Conservation (phyloP, 2,888 invertebrate genomes). For the Leptopilina drosophilae region DNA sequence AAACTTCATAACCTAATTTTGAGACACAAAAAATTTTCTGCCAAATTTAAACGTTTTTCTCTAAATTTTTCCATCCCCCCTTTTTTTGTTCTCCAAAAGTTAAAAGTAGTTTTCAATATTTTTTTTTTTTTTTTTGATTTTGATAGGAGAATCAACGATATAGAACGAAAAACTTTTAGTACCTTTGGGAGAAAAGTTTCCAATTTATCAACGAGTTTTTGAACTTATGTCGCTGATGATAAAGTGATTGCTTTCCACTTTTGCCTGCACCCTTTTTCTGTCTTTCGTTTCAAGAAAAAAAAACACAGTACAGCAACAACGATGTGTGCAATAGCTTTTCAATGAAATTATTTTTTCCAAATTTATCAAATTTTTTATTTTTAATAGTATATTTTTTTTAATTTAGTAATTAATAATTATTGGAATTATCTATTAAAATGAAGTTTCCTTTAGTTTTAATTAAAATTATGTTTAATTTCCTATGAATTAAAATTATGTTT, state of each 20-base stretch:
- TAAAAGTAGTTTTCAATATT: not conserved
- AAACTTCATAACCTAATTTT: no score
- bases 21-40: not conserved
- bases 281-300: not conserved
- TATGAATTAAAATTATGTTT: no score
- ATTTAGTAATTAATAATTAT: no score
- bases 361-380: no score
- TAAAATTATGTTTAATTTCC: no score
- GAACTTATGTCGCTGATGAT: conserved; percentile 36
- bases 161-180: conserved; percentile 11
- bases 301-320: not conserved
- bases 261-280: conserved; percentile 4
- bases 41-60: no score
- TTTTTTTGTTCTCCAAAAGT: not conserved
- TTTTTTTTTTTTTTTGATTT: conserved; percentile 1
- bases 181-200: conserved; percentile 33
- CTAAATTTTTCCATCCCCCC: no score
- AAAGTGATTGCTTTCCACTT: conserved; percentile 31
- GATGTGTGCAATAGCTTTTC: not conserved
- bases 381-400: no score
- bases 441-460: no score
- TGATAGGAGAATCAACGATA: conserved; percentile 24
- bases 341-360: not conserved
- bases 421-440: no score
- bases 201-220: conserved; percentile 31